Conservation (phyloP, 2,888 invertebrate genomes). For the Chesias legatella region DNA sequence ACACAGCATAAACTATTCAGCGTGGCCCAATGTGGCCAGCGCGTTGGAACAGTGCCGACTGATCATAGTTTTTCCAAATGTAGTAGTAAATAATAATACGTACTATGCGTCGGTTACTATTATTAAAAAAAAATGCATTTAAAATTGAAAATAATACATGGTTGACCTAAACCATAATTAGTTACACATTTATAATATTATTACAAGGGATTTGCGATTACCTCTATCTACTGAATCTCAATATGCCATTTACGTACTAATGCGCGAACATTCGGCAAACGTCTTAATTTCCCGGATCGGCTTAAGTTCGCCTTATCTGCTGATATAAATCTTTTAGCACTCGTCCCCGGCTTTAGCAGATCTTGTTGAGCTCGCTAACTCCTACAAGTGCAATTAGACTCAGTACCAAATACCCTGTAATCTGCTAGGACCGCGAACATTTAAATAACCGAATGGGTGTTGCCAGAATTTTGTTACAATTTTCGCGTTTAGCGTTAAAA, state of each 20-base stretch:
- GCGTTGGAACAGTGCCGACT: no score
- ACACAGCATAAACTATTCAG: no score
- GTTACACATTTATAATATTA: no score
- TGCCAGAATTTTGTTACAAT: background rate
- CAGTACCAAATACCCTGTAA: constrained; percentile 58
- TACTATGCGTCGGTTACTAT: no score
- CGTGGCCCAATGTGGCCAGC: no score
- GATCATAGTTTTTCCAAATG: no score
- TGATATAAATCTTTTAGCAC: constrained; percentile 79
- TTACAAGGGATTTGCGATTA: constrained; percentile 1
- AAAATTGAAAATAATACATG: no score
- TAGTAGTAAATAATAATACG: no score
- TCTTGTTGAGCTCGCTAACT: constrained; percentile 60
- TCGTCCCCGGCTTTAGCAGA: constrained; percentile 64
- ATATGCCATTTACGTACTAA: constrained; percentile 24
- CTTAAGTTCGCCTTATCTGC: constrained; percentile 31
- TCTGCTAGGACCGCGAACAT: constrained; percentile 62
- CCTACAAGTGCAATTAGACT: constrained; percentile 74
- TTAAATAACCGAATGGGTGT: constrained; percentile 43
- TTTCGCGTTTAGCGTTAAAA: constrained; percentile 4
- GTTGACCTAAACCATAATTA: no score
- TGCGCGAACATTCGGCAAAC: constrained; percentile 39
- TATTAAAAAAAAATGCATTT: no score
- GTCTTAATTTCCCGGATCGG: constrained; percentile 66
- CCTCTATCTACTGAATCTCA: constrained; percentile 3